A percentile compares a stretch with the other conserved stretches of the same genome.
phyloP scores from a whole-genome alignment of 2,888 invertebrate genomes.

The Ophion ventricosus region DNA sequence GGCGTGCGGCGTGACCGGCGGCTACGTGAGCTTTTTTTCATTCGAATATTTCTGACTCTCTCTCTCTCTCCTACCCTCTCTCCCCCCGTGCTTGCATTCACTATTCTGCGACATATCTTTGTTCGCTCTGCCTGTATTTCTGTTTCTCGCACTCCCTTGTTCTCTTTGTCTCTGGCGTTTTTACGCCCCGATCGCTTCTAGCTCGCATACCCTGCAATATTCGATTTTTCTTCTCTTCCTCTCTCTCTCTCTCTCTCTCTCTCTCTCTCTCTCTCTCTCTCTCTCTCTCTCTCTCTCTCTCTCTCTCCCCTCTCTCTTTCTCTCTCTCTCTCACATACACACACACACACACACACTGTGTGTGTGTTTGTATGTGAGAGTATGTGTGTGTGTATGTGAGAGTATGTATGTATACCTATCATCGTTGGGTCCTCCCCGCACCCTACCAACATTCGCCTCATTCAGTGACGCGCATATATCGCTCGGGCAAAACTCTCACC shows the following conservation, averaged over 20 bases:
- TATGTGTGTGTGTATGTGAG: too few relatives aligned
- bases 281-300: too few relatives aligned
- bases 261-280: not conserved
- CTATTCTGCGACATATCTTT: conserved; percentile 56
- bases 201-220: conserved; percentile 19
- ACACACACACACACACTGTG: too few relatives aligned
- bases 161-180: conserved; percentile 39
- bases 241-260: conserved; percentile 8
- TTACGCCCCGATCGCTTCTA: conserved; percentile 7
- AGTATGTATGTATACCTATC: not conserved
- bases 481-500: conserved; percentile 24
- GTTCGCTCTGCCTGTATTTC: conserved; percentile 22
- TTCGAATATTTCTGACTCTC: conserved; percentile 63
- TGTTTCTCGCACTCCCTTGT: conserved; percentile 25
- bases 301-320: too few relatives aligned
- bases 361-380: too few relatives aligned
- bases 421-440: conserved; percentile 2
- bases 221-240: conserved; percentile 20
- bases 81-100: conserved; percentile 59
- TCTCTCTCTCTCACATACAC: too few relatives aligned
- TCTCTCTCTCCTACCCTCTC: conserved; percentile 56
- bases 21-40: conserved; percentile 68
- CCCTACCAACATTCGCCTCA: conserved; percentile 32
- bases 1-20: conserved; percentile 70
- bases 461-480: conserved; percentile 43